Percentiles rank a stretch among this genome's conserved stretches.
These are phyloP conservation scores for Poeciliopsis infans DNA, from an alignment of 2,797 vertebrate species.

Conservation along the genomic window DNA sequence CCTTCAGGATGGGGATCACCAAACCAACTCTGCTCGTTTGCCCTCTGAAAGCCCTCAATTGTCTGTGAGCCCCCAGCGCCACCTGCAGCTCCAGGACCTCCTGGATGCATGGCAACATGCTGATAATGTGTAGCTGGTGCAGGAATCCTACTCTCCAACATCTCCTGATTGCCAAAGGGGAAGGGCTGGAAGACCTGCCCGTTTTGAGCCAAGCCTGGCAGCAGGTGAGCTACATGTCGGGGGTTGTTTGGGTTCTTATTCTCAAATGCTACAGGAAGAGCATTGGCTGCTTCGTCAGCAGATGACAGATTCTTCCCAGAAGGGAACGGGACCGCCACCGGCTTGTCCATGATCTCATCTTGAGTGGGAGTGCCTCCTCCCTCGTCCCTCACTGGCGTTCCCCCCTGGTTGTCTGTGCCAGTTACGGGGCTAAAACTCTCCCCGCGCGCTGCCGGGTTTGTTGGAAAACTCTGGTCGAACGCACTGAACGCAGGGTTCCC, in stretches of 20 bases:
- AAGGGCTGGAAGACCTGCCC: conserved; percentile 64
- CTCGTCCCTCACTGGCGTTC: conserved; percentile 94
- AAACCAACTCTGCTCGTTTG: conserved; percentile 66
- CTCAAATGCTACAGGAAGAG: conserved; percentile 62
- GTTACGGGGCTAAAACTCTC: conserved; percentile 66
- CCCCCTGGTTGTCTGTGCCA: conserved; percentile 87
- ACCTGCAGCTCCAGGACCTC: conserved; percentile 81
- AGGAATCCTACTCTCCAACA: conserved; percentile 26
- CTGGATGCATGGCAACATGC: conserved; percentile 81
- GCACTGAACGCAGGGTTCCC: conserved; percentile 89
- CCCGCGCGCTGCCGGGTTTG: conserved; percentile 53
- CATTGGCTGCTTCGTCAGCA: conserved; percentile 15
- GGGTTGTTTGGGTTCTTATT: conserved; percentile 41
- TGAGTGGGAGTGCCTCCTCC: conserved; percentile 95
- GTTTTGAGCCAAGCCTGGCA: conserved; percentile 58
- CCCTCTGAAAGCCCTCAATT: conserved; percentile 80
- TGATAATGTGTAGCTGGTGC: conserved; percentile 80
- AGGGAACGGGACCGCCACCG: conserved; percentile 69
- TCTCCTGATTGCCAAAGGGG: conserved; percentile 31
- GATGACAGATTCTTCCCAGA: conserved; percentile 29
- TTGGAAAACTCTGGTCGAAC: conserved; percentile 86
- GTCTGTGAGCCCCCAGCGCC: conserved; percentile 77
- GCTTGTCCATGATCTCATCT: conserved; percentile 95
- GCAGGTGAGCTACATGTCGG: conserved; percentile 60
- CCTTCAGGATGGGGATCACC: conserved; percentile 72